Conservation (phyloP, 2,888 invertebrate species). For the Cephonodes hylas region DNA sequence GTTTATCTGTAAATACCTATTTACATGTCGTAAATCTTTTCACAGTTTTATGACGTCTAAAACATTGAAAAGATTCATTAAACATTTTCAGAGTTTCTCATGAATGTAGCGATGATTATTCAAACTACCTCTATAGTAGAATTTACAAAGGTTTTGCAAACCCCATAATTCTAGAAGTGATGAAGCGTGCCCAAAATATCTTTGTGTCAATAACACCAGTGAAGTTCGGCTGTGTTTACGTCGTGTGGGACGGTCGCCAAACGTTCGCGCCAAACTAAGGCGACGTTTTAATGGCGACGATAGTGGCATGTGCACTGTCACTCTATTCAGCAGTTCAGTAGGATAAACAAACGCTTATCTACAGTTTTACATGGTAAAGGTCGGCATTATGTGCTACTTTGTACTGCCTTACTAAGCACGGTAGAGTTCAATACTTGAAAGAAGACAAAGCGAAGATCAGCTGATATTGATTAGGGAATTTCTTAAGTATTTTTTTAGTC, state of each 20-base stretch:
- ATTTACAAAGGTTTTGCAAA: too few species aligned
- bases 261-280: background rate
- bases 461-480: too few species aligned
- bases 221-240: constrained; percentile 1
- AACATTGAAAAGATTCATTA: background rate
- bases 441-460: too few species aligned
- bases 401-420: too few species aligned
- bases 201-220: constrained; percentile 8
- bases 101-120: too few species aligned
- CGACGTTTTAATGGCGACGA: background rate
- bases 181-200: constrained; percentile 4
- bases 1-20: too few species aligned
- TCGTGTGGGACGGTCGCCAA: background rate
- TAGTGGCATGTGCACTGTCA: background rate
- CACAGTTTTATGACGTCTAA: background rate
- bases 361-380: background rate
- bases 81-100: background rate
- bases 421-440: too few species aligned
- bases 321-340: background rate
- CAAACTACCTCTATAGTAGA: too few species aligned
- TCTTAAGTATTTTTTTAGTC: too few species aligned
- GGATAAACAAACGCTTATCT: background rate
- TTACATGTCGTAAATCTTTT: too few species aligned
- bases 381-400: too few species aligned
- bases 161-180: constrained; percentile 3